Evolutionary conservation across 1,140 invertebrate species (phyloP), one percentile per base, ranked within the genome.

Genomic region (Caenorhabditis latens): DNA sequence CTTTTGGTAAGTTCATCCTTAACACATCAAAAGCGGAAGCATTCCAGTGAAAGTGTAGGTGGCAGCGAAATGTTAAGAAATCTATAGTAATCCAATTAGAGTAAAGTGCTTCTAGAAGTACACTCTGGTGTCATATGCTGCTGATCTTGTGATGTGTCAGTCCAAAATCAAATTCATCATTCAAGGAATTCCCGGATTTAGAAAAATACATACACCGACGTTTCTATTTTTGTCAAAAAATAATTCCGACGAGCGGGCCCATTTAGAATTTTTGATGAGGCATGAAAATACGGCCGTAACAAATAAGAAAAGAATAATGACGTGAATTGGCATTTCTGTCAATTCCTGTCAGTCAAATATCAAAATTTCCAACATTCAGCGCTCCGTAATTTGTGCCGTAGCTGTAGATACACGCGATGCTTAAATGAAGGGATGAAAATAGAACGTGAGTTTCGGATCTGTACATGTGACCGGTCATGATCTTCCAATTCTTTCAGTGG

Each of bases 321-420:
- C 46, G 71, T 50, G 13, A 79, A 79, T 8, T 79, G 71, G 24
- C 71, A 79, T 79, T 48, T 32, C 40, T 71, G 65, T 71, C 65
- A 71, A 71, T 16, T 43, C 19, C 65, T 50, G 43, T 79, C 71
- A 50, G 11, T 53, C 71, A 79, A 21, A 79, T 53, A 43, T 79
- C 14, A 40, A 83, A 58, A 84, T 32, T 32, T 2, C 32, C 32
- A 2, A 32, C 2, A 61, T 84, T 63, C 61, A 84, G 84, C 55
- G 21, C 57, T 65, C 8, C 55, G 84, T 14, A 84, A 84, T 50
- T 63, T 84, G 61, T 84, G 84, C 46, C 55, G 84, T 50, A 50
- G 57, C 46, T 84, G 84, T 84, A 43, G 84, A 63, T 84, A 63
- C 84, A 84, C 84, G 46, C 40, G 61, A 65, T 84, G 84, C 43